Evolutionary conservation across 1,140 invertebrate genomes (phyloP), one percentile per base, ranked within the genome.

Genomic region (Artemia franciscana): DNA sequence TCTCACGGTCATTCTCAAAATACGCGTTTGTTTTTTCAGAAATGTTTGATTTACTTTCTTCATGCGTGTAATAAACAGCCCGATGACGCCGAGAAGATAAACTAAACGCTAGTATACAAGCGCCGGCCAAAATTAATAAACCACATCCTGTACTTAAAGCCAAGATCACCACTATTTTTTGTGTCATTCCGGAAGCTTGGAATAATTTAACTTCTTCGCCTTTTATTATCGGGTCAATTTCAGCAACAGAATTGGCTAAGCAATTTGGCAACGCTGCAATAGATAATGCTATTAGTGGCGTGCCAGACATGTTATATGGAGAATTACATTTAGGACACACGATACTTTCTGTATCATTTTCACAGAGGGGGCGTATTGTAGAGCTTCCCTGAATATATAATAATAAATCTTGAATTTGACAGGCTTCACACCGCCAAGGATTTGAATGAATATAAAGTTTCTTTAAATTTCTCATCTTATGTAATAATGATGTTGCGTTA

Each of bases 401-500:
- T 18, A 51, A 18, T 51, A 51, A 51, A 51, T 51, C 39, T 18
- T 51, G 39, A 12, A 51, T 12, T 15, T 51, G 21, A 51, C 83
- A 85, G 66, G 78, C 72, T 69, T 84, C 81, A 68, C 83, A 85
- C 3, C 76, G 64, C 81, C 82, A 84, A 4, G 77, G 78, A 71
- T 84, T 84, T 21, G 75, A 75, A 25, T 80, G 73, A 63, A 84
- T 68, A 66, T 77, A 73, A 0, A 84, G 67, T 18, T 71, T 62
- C 51, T 59, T 64, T 25, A 71, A 70, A 18, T 61, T 64, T 56
- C 64, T 58, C 12, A 70, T 73, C 15, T 72, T 72, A 63, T 79
- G 78, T 58, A 81, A 68, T 61, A 73, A 69, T 26, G 75, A 71
- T 58, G 82, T 67, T n/a, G 80, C 70, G 28, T 75, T 69, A 61